phyloP scores from a whole-genome alignment of 2,888 invertebrate species.

The Aporophyla lueneburgensis region DNA sequence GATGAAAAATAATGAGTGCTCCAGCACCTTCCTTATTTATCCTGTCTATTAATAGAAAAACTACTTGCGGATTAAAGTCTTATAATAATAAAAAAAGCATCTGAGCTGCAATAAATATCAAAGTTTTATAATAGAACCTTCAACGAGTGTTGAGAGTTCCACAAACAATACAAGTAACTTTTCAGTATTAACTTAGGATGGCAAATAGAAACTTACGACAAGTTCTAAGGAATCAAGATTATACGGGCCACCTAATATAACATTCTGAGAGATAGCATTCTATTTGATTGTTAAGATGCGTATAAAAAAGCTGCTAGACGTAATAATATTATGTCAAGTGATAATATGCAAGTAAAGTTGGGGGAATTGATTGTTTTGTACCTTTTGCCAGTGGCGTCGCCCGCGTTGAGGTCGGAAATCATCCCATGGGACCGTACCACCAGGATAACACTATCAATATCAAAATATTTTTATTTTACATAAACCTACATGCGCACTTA shows the following conservation, averaged over 20 bases:
- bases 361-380: neutral
- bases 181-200: slow-evolving; percentile 66
- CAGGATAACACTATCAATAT: no score
- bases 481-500: no score
- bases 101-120: slow-evolving; percentile 62
- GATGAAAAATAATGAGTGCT: neutral
- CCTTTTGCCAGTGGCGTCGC: no score
- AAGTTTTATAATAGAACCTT: slow-evolving; percentile 62
- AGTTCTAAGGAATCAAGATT: slow-evolving; percentile 60
- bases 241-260: slow-evolving; percentile 53
- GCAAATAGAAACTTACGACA: slow-evolving; percentile 64
- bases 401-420: no score
- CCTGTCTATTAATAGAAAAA: neutral
- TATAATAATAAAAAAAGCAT: slow-evolving; percentile 4
- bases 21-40: neutral
- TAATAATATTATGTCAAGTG: neutral
- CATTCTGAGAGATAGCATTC: slow-evolving; percentile 34
- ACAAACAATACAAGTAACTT: slow-evolving; percentile 63
- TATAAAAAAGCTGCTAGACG: neutral
- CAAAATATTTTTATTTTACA: no score
- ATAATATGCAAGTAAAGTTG: neutral
- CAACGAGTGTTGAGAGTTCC: slow-evolving; percentile 54
- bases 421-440: no score
- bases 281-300: slow-evolving; percentile 5
- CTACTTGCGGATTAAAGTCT: neutral